phyloP scores from a whole-genome alignment of 2,113 vertebrate genomes.

The Heterotilapia buettikoferi region DNA sequence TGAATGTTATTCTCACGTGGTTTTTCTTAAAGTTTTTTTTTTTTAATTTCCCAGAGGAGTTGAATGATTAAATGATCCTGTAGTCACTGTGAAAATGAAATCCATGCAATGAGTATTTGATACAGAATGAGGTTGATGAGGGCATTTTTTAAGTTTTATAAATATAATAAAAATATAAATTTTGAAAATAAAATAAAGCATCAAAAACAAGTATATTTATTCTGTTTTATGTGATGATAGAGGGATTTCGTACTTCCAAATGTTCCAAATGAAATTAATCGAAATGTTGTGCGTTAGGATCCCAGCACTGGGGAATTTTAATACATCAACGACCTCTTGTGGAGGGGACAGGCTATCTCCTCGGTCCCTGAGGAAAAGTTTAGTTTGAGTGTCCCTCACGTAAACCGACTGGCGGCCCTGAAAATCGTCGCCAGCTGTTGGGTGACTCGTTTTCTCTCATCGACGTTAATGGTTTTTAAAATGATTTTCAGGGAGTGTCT shows the following conservation, averaged over 20 bases:
- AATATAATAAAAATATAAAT: not conserved
- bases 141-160: not conserved
- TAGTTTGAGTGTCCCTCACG: not conserved
- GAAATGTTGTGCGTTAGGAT: not conserved
- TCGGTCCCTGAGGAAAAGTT: not conserved
- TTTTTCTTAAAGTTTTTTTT: not conserved
- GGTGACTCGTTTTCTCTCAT: not conserved
- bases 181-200: not conserved
- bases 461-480: slow-evolving; percentile 23
- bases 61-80: not conserved
- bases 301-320: slow-evolving; percentile 31
- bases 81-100: not conserved
- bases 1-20: rapidly evolving
- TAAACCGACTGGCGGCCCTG: not conserved
- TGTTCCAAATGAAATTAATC: not conserved
- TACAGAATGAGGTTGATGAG: not conserved
- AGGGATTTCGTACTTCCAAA: not conserved
- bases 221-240: not conserved
- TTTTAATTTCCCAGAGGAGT: not conserved
- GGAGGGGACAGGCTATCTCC: slow-evolving; percentile 37
- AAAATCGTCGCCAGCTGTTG: not conserved
- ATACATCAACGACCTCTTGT: slow-evolving; percentile 76
- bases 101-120: not conserved
- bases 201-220: not conserved
- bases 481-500: slow-evolving; percentile 6